Evolutionary conservation across 2,888 invertebrate species (phyloP), one percentile per base, ranked within the genome.

Genomic region (Acleris cristana): DNA sequence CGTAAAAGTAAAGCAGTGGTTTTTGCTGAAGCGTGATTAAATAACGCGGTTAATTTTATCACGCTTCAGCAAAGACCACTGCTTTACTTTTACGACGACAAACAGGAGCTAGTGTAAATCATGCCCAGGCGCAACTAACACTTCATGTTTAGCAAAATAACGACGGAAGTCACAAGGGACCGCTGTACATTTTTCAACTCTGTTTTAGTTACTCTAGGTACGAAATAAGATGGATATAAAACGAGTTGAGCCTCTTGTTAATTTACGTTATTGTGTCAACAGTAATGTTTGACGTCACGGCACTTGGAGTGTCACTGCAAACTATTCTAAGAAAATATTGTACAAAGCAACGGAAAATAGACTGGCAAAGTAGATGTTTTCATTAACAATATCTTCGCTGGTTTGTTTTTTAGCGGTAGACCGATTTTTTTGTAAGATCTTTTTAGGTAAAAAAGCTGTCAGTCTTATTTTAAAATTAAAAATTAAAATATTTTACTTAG

Each of bases 201-300:
- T 48, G 18, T n/a, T 48, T 2, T 0, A 6, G 7, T 48, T 16
- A 48, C 6, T n/a, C 5, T 48, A n/a, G n/a, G 48, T 48, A 18
- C 7, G 0, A 48, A 48, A 48, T 48, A 48, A 48, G 7, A 8
- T 4, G 6, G 48, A 48, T 7, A 2, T 18, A 48, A 7, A n/a
- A 0, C 7, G 7, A 48, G 48, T 8, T n/a, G 16, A 1, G 18
- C 1, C 18, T n/a, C 18, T 48, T 48, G 8, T 18, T 7, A 75
- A 79, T 77, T 48, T n/a, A 48, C 7, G 7, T 48, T 7, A n/a
- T 16, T 48, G 18, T 18, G 48, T 18, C 16, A 48, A 48, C 18
- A 71, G 60, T 54, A 63, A 70, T 76, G 67, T 79, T 78, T 76
- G 77, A 79, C 77, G 77, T 79, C 74, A 78, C 65, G 48, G 48